Evolutionary conservation across 2,888 invertebrate species (phyloP).

Genomic region (Pollenia amentaria): DNA sequence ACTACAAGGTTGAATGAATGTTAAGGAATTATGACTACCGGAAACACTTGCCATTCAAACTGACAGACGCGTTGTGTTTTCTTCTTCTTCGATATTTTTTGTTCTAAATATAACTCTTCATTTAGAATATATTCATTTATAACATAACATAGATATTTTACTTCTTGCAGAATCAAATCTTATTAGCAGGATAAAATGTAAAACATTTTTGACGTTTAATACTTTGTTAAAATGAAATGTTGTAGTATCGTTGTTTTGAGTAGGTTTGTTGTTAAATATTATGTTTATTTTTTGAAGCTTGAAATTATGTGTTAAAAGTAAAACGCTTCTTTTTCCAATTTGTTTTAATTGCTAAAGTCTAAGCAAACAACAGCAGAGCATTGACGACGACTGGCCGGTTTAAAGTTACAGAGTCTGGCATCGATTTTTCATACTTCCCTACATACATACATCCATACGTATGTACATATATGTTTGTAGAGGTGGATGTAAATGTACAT

Average conservation of each 20-base stretch:
- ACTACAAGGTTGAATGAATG: slow-evolving; percentile 5
- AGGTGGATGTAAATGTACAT: neutral
- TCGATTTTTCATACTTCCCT: slow-evolving; percentile 76
- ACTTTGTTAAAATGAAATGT: slow-evolving; percentile 20
- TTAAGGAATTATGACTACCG: slow-evolving; percentile 26
- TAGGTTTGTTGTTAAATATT: slow-evolving; percentile 31
- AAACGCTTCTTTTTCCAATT: neutral
- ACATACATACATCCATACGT: slow-evolving; percentile 20
- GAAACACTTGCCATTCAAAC: slow-evolving; percentile 56
- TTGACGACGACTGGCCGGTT: slow-evolving; percentile 62
- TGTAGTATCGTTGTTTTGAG: slow-evolving; percentile 24
- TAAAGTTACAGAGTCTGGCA: slow-evolving; percentile 76
- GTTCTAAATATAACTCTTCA: neutral
- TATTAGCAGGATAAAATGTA: neutral
- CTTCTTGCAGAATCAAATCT: neutral
- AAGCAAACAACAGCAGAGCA: slow-evolving; percentile 38
- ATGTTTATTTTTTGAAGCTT: slow-evolving; percentile 16
- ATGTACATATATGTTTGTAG: neutral
- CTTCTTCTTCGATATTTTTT: slow-evolving; percentile 3
- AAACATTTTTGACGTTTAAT: slow-evolving; percentile 14
- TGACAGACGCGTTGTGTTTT: slow-evolving; percentile 15
- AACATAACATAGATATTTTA: neutral
- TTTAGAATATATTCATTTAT: slow-evolving; percentile 13
- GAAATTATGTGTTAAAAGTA: too few relatives aligned
- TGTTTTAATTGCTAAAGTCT: slow-evolving; percentile 39